phyloP scores from a whole-genome alignment of 2,797 vertebrate genomes.

The Tapera naevia region DNA sequence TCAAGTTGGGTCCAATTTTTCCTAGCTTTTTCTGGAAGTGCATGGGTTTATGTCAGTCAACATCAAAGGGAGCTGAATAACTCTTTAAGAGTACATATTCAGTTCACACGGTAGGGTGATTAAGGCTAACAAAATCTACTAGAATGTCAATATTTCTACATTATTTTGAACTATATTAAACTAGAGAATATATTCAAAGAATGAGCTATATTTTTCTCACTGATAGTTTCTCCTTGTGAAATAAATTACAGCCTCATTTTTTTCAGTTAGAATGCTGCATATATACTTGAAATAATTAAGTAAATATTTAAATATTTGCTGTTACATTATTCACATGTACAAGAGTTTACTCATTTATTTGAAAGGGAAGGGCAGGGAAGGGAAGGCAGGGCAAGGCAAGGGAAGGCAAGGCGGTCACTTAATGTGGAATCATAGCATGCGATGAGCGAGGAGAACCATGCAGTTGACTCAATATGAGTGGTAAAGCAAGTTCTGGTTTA shows the following conservation, averaged over 20 bases:
- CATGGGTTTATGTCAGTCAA: not conserved
- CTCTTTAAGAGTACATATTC: not conserved
- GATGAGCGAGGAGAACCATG: no score
- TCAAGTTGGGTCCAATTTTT: not conserved
- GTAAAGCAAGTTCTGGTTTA: no score
- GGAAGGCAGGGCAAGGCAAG: no score
- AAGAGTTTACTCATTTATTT: no score
- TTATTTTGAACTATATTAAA: not conserved
- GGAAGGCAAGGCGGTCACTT: not conserved
- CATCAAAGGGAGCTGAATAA: not conserved
- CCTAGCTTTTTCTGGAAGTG: not conserved
- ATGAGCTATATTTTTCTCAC: not conserved
- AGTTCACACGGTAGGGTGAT: not conserved
- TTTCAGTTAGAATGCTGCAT: no score
- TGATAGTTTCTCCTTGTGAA: not conserved
- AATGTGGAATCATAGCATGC: not conserved
- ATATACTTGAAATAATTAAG: no score
- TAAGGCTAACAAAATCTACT: not conserved
- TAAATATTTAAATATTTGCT: no score
- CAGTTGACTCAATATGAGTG: no score
- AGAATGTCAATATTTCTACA: not conserved
- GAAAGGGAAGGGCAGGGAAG: no score
- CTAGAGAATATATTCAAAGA: not conserved
- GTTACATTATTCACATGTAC: no score
- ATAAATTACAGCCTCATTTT: no score